phyloP scores from a whole-genome alignment of 2,888 invertebrate genomes.

The Scrobipalpa costella region DNA sequence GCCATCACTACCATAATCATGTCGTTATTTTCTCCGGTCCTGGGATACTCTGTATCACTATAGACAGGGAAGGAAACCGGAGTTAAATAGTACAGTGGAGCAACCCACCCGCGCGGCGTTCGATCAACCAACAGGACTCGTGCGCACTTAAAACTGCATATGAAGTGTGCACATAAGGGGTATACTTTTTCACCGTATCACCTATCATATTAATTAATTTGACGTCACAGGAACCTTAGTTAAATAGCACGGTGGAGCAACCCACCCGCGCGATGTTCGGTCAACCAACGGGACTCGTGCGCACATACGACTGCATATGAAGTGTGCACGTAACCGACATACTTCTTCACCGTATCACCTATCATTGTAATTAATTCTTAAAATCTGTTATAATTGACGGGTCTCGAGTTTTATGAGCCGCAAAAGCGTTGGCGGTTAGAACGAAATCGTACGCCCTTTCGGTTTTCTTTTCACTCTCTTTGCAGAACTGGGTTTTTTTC shows the following conservation, averaged over 20 bases:
- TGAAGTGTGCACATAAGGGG: slow-evolving; percentile 29
- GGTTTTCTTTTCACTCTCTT: background rate
- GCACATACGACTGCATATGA: slow-evolving; percentile 34
- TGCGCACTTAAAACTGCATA: slow-evolving; percentile 33
- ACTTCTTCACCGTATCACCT: slow-evolving; percentile 33
- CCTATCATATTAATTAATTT: slow-evolving; percentile 21
- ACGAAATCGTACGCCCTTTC: slow-evolving; percentile 10
- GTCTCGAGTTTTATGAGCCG: slow-evolving; percentile 20
- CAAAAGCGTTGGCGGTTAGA: slow-evolving; percentile 25
- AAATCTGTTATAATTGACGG: background rate
- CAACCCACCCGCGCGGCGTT: slow-evolving; percentile 25
- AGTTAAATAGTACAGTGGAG: background rate
- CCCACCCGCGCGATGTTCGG: slow-evolving; percentile 36
- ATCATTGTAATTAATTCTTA: slow-evolving; percentile 21
- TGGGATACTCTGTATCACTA: too few relatives aligned
- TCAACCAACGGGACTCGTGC: slow-evolving; percentile 45
- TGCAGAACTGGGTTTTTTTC: background rate
- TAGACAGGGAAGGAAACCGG: too few relatives aligned
- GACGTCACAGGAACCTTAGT: background rate
- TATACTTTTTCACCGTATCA: slow-evolving; percentile 33
- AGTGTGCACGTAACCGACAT: slow-evolving; percentile 29
- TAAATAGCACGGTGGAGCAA: background rate
- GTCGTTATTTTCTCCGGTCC: too few relatives aligned
- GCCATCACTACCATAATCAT: too few relatives aligned
- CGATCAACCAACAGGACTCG: slow-evolving; percentile 49